Base-by-base conservation (phyloP, 2,888 invertebrate genomes). In the Dendrolimus pini region DNA sequence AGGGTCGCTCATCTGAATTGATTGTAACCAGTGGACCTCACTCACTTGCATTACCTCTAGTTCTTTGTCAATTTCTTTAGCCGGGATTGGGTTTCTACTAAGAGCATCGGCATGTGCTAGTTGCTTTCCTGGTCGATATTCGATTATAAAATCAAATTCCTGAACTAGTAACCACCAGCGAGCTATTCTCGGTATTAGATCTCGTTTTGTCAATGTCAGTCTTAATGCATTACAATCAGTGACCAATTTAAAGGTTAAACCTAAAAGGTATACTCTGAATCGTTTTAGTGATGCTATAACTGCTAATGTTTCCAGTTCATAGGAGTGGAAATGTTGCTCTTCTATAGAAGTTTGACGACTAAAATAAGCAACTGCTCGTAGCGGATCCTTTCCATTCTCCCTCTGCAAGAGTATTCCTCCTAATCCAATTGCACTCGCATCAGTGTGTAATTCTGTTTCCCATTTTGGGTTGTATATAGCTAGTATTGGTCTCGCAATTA, bases 291-390 rank as follows among this genome's bases (percentile, higher is more conserved):
- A 63, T 41, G 54, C 58, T 2, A 71, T 59, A 0, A 69, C 63
- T 0, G 71, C 69, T 0, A 69, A 52, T 0, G 68, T 66, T 53
- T 71, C 68, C 0, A 70, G 56, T 30, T 69, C 66, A 52, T 60
- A 70, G 0, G 66, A 61, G 13, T 67, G 66, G 30, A 66, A 59
- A 10, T 65, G 61, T 14, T 60, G 56, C 53, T 68, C 70, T 41
- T 68, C 68, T 0, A 61, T 54, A 0, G 65, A 54, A 0, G 67
- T 70, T 12, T 66, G 61, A 2, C 68, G 58, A 13, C 68, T 68
- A 52, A 61, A 67, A 41, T 64, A 70, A 1, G 66, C 58, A 2
- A 60, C 56, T 42, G 60, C 57, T 52, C 56, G 55, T 1, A 60
- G 8, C 1, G 52, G 18, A 0, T 54, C n/a, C 1, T 52, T 9